Percentiles rank a stretch among this genome's conserved stretches.
Evolutionary conservation across 2,888 invertebrate genomes (phyloP).

Genomic region (Netelia inedita): DNA sequence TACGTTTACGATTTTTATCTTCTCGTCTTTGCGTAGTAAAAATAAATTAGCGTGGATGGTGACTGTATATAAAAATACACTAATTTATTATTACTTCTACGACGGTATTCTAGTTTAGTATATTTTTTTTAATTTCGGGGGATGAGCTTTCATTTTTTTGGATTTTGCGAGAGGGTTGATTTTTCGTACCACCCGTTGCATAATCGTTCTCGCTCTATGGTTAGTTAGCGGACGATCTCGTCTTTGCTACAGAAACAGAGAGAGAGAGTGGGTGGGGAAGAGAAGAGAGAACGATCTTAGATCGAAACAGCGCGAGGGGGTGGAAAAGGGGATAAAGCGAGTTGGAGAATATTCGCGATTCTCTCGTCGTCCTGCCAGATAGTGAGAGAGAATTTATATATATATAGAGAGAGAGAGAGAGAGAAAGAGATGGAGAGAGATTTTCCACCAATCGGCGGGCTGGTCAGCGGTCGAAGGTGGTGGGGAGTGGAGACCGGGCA

Average conservation of each 20-base stretch:
- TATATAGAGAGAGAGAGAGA: conserved; percentile 40
- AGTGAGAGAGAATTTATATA: conserved; percentile 30
- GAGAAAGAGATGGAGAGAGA: conserved; percentile 67
- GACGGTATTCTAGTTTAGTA: not conserved
- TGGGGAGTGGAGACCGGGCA: conserved; percentile 83
- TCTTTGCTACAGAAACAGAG: not conserved
- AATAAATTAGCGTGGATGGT: not conserved
- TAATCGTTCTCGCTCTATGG: conserved; percentile 79
- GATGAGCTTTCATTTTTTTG: not conserved
- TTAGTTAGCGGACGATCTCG: conserved; percentile 80
- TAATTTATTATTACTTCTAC: not conserved
- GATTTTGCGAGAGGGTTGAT: not conserved
- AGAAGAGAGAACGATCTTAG: conserved; percentile 50
- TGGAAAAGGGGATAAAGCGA: conserved; percentile 68
- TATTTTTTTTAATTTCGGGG: not conserved
- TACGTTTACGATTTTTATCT: not conserved
- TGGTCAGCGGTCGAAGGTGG: conserved; percentile 80
- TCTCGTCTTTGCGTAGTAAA: not conserved
- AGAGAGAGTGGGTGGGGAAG: not conserved
- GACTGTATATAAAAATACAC: not conserved
- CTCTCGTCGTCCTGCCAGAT: conserved; percentile 56
- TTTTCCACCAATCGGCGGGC: conserved; percentile 82
- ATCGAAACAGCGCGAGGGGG: conserved; percentile 74
- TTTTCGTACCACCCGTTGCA: conserved; percentile 79
- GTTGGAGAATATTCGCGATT: conserved; percentile 58